A percentile compares a stretch with the other conserved stretches of the same genome.
These are phyloP conservation scores for Malurus cyaneus DNA, from an alignment of 2,113 vertebrate species.

Conservation along the genomic window DNA sequence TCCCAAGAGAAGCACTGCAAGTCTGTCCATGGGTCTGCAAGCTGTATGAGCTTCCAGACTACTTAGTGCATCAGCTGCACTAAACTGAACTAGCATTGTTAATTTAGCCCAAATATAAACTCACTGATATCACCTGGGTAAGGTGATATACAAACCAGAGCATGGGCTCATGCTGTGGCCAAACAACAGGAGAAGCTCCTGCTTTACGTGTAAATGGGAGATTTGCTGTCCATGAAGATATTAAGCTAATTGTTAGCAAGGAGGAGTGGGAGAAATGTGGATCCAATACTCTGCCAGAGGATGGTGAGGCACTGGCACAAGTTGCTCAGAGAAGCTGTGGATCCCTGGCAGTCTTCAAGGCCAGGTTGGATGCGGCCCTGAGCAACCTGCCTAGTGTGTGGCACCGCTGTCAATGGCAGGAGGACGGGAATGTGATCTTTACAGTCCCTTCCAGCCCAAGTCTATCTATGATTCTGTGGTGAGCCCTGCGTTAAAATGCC, in stretches of 20 bases:
- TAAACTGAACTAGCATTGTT: not conserved
- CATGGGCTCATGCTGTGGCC: not conserved
- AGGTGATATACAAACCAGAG: not conserved
- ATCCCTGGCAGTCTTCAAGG: not conserved
- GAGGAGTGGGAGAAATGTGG: fast-evolving
- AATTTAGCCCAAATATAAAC: not conserved
- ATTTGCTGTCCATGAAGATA: not conserved
- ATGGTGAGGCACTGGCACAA: not conserved
- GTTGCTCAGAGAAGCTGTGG: not conserved
- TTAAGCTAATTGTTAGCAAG: not conserved
- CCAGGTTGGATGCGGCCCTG: not conserved
- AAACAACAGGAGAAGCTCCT: not conserved
- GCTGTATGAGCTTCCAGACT: not conserved
- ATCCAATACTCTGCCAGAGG: not conserved
- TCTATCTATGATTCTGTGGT: not conserved
- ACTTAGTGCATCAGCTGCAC: not conserved
- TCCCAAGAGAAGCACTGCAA: not conserved
- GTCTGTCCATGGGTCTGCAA: not conserved
- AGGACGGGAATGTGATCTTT: not conserved
- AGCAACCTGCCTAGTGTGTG: not conserved
- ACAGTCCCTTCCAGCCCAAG: not conserved
- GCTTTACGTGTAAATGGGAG: not conserved
- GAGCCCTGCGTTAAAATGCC: not conserved
- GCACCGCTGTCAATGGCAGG: not conserved
- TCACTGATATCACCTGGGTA: not conserved